Conservation (phyloP, 2,888 invertebrate species). For the Rhopalosiphum nymphaeae region DNA sequence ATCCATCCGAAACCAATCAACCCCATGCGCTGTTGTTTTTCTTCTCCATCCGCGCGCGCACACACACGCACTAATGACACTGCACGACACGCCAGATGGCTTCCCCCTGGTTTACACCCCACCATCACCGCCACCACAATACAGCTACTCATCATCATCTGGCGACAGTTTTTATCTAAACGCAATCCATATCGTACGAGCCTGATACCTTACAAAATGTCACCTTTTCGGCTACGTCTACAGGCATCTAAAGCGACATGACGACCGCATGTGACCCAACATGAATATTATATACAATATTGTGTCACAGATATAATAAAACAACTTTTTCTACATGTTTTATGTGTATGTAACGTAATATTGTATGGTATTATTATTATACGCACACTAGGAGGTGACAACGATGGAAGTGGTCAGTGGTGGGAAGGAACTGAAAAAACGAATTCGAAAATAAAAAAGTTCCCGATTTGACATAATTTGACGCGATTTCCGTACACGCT, state of each 20-base stretch:
- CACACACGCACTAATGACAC: slow-evolving; percentile 53
- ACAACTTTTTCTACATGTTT: background rate
- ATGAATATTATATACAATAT: background rate
- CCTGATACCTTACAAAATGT: slow-evolving; percentile 42
- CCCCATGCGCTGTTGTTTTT: slow-evolving; percentile 62
- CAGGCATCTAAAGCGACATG: background rate
- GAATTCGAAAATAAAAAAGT: slow-evolving; percentile 32
- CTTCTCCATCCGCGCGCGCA: slow-evolving; percentile 18
- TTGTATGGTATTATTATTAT: background rate
- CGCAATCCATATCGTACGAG: slow-evolving; percentile 9
- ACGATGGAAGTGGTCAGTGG: background rate
- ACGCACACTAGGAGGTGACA: background rate
- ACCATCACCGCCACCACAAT: too few relatives aligned
- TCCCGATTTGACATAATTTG: slow-evolving; percentile 55
- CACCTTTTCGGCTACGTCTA: slow-evolving; percentile 9
- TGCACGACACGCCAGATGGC: slow-evolving; percentile 60
- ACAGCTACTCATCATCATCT: slow-evolving; percentile 5
- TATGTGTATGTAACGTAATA: background rate
- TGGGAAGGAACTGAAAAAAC: background rate
- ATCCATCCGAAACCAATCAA: slow-evolving; percentile 65
- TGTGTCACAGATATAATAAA: background rate
- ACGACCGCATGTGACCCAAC: background rate
- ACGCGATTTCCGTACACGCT: slow-evolving; percentile 28
- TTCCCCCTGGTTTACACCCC: slow-evolving; percentile 20
- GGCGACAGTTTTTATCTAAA: slow-evolving; percentile 41